phyloP scores from a whole-genome alignment of 2,797 vertebrate species.

The Hemitrygon akajei region DNA sequence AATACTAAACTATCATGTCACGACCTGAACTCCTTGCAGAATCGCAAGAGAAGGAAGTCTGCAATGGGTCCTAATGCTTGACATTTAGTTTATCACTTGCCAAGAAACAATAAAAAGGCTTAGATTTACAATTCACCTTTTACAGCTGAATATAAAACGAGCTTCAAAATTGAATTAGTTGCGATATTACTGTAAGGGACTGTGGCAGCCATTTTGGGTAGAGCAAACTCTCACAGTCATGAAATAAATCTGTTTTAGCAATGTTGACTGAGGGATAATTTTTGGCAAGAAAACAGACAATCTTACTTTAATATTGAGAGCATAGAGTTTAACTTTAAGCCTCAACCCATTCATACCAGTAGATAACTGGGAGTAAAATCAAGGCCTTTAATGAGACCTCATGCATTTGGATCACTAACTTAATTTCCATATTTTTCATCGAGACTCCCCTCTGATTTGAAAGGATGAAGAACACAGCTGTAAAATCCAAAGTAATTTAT shows the following conservation, averaged over 20 bases:
- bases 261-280: not conserved
- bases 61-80: not conserved
- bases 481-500: slow-evolving; percentile 13
- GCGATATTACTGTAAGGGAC: not conserved
- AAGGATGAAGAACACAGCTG: not conserved
- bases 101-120: not conserved
- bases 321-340: no score
- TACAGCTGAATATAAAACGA: no score
- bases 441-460: not conserved
- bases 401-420: not conserved
- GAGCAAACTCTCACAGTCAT: not conserved
- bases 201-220: not conserved
- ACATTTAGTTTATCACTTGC: not conserved
- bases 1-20: not conserved
- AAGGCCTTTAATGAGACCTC: not conserved
- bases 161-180: not conserved
- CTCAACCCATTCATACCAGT: no score
- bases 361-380: not conserved
- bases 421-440: not conserved
- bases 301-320: no score
- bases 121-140: not conserved
- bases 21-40: not conserved
- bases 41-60: not conserved
- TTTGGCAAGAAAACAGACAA: not conserved
- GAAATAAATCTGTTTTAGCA: not conserved